phyloP scores from a whole-genome alignment of 2,797 vertebrate genomes.

The Protosalanx chinensis region DNA sequence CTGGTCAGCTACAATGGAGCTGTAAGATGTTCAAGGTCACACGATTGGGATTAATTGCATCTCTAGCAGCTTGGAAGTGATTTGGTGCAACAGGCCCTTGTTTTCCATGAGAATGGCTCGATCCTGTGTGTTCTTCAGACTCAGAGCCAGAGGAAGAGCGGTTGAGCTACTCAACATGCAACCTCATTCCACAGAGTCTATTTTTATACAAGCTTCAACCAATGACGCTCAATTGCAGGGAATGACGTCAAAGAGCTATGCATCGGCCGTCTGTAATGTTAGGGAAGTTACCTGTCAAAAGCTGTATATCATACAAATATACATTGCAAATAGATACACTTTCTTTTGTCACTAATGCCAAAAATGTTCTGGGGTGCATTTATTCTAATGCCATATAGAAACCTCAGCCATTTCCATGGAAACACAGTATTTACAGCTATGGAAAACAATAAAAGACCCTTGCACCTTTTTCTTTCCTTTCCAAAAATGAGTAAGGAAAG shows the following conservation, averaged over 20 bases:
- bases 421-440: constrained; percentile 5
- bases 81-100: not conserved
- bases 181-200: no score
- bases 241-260: not conserved
- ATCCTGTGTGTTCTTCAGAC: not conserved
- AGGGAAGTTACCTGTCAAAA: no score
- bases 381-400: constrained; percentile 6
- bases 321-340: no score
- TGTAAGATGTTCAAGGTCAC: constrained; percentile 18
- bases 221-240: constrained; percentile 1
- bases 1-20: not conserved
- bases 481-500: no score
- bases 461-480: no score
- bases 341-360: no score
- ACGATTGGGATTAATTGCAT: constrained; percentile 5
- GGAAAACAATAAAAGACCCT: no score
- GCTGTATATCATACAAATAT: no score
- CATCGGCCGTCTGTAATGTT: not conserved
- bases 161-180: not conserved
- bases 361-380: constrained; percentile 15
- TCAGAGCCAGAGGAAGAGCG: not conserved
- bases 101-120: constrained; percentile 3
- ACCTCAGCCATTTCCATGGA: constrained; percentile 13
- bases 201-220: no score
- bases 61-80: not conserved